These are phyloP conservation scores for Linepithema humile DNA, from an alignment of 1,140 invertebrate species.

Conservation along the genomic window DNA sequence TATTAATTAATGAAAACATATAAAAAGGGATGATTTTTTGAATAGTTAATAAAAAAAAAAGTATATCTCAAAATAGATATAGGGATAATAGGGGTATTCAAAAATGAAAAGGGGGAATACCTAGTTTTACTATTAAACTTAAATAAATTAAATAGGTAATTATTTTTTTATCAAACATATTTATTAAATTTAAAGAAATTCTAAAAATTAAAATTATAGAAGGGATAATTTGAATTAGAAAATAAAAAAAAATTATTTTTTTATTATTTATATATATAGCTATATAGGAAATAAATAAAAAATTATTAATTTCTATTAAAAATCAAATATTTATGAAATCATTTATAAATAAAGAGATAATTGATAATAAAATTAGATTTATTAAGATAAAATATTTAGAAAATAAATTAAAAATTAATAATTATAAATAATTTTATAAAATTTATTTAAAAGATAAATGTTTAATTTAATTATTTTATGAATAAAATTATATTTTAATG, in stretches of 20 bases:
- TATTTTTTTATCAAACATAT: neutral
- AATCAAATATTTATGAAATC: neutral
- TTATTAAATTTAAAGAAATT: neutral
- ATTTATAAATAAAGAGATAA: neutral
- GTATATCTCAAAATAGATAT: neutral
- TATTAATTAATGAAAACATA: neutral
- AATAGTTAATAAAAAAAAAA: neutral
- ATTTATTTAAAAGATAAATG: neutral
- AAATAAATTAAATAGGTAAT: neutral
- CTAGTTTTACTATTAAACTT: neutral
- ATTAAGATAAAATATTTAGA: neutral
- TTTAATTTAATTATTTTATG: too few relatives aligned
- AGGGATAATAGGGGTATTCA: neutral
- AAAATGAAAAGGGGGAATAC: neutral
- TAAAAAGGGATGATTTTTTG: neutral
- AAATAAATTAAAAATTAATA: neutral
- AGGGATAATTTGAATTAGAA: neutral
- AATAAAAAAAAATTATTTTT: conserved; percentile 11
- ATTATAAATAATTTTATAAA: neutral
- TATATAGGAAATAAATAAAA: neutral
- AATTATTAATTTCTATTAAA: conserved; percentile 6
- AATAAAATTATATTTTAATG: conserved; percentile 20
- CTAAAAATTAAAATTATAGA: neutral
- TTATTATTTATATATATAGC: neutral
- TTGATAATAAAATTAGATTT: neutral